Evolutionary conservation across 2,888 invertebrate species (phyloP), one percentile per base, ranked within the genome.

Genomic region (Hesperia comma): DNA sequence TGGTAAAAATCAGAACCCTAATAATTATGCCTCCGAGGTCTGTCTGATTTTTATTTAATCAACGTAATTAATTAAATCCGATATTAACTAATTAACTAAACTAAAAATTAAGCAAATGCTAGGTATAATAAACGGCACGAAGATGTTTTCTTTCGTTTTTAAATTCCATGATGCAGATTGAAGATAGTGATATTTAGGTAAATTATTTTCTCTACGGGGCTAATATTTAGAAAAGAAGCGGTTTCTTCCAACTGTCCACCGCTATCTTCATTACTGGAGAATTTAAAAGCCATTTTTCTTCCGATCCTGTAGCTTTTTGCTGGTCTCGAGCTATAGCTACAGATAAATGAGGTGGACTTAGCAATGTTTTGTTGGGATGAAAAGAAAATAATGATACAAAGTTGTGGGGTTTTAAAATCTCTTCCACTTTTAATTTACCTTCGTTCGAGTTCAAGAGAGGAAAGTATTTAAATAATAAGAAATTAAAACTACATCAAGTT

Each of bases 341-440:
- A 66, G 54, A 66, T 66, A 66, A 60, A 66, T 66, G 60, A 60
- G 60, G 66, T 41, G 41, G 60, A 55, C 60, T 66, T 60, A 60
- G 60, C 21, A 19, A 60, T 66, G 54, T 60, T 60, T 66, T 60
- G 66, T 66, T 37, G 15, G 33, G 21, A 41, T 60, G n/a, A 12
- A 26, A 60, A 64, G 41, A 12, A 66, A 66, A 53, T 66, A 60
- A 66, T 43, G 66, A 54, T 46, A 51, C 17, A 21, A 60, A 60
- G 37, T 66, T 53, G 58, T 19, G 33, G 41, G 14, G 19, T 56
- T 51, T 57, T 15, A 54, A 4, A 2, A 40, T 26, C 19, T 43
- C 17, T 8, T 15, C 33, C 43, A n/a, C 56, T 37, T 63, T 49
- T 26, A 32, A 26, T 41, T 15, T 41, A n/a, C 40, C 15, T 26